Evolutionary conservation across 2,797 vertebrate species (phyloP), one percentile per base, ranked within the genome.

Genomic region (Delichon dasypus): DNA sequence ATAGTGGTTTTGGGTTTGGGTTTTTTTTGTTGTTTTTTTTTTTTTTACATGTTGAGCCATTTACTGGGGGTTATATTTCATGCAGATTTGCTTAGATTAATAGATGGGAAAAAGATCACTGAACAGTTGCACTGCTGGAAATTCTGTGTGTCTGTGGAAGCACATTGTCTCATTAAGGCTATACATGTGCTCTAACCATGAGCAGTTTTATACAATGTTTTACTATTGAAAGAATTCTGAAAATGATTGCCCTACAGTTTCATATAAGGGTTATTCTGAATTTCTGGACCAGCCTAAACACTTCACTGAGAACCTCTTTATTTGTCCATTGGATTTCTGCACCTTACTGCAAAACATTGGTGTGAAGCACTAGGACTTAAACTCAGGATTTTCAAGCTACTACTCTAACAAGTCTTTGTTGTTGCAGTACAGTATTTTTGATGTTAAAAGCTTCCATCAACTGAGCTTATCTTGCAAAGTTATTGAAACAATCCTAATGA

Each of bases 371-470:
- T 12, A 38, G 16, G 18, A 57, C 10, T 42, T 38, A 81, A 78
- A 21, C 5, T 22, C 32, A 14, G 50, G 20, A 11, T 2, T 67
- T 93, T 53, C 66, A 17, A 85, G 45, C 8, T 8, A 9, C 14
- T 55, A 7, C 5, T 16, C 7, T 61, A 48, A 44, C 17, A 45
- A 0, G 0, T 34, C 12, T 79, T 68, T 19, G 10, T 53, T 54
- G 12, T 32, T 81, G 44, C 10, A 27, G 8, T 18, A 8, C 15
- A 29, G 7, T 50, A 9, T 68, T 65, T 36, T 23, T 14, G 25
- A 9, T 22, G 23, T n/a, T 66, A 62, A 88, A 86, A 93, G 7
- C 25, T 66, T 85, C 60, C 11, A 27, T 73, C 21, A 70, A 26
- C 13, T 60, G 17, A 77, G 64, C 1, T 85, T 90, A 51, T 36